These are phyloP conservation scores for Nesometra sesokonis DNA, from an alignment of 35 echinoderm and acorn worm genomes.

Conservation along the genomic window DNA sequence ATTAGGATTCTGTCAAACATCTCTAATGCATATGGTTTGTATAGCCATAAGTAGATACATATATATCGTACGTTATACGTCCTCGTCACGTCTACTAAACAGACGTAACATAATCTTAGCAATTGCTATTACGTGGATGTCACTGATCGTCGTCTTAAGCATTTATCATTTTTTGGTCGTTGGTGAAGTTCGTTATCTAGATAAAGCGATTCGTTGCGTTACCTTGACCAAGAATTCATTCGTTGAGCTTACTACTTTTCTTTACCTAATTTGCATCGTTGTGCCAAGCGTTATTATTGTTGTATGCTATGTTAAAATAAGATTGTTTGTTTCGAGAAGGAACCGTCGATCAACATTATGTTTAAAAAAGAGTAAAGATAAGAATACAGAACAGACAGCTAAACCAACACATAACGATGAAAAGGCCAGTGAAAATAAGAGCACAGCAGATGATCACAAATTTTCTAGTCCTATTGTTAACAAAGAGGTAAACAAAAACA, in stretches of 20 bases:
- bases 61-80: slow-evolving; percentile 5
- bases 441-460: background rate
- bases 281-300: slow-evolving; percentile 17
- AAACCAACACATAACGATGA: background rate
- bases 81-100: background rate
- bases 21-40: slow-evolving; percentile 7
- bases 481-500: background rate
- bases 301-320: slow-evolving; percentile 3
- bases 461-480: background rate
- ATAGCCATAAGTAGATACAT: background rate
- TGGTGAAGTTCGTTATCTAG: background rate
- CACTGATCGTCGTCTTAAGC: background rate
- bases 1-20: background rate
- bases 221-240: background rate
- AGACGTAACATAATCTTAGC: background rate
- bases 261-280: slow-evolving; percentile 3
- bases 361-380: background rate
- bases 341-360: background rate
- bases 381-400: background rate
- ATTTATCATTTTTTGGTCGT: slow-evolving; percentile 2
- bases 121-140: background rate
- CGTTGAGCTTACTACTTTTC: background rate
- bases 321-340: slow-evolving; percentile 2
- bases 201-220: slow-evolving; percentile 7
- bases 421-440: too few species aligned